phyloP scores from a whole-genome alignment of 2,797 vertebrate species.

The Cossypha caffra region DNA sequence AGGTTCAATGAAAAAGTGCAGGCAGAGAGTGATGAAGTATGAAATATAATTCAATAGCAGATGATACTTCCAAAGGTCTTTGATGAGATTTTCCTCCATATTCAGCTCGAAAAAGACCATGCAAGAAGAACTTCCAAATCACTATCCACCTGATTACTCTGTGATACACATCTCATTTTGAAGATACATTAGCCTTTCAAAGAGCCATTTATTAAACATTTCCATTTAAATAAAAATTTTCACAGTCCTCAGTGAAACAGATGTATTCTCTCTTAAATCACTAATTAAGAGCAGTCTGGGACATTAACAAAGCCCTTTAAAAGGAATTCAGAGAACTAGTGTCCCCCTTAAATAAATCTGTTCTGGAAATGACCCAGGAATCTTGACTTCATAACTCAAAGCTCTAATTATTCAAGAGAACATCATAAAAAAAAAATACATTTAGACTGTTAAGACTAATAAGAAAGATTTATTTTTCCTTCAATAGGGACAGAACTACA shows the following conservation, averaged over 20 bases:
- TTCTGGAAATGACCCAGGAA: slow-evolving; percentile 38
- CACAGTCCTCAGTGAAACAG: slow-evolving; percentile 56
- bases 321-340: slow-evolving; percentile 44
- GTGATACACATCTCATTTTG: neutral
- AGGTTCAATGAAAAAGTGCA: neutral
- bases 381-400: slow-evolving; percentile 44
- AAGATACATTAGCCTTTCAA: slow-evolving; percentile 28
- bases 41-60: neutral
- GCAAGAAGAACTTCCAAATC: neutral
- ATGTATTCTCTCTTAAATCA: slow-evolving; percentile 49
- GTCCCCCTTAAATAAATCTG: slow-evolving; percentile 52
- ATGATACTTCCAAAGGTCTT: neutral
- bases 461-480: slow-evolving; percentile 26
- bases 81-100: neutral
- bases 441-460: neutral
- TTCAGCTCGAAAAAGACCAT: neutral
- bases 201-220: slow-evolving; percentile 42
- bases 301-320: slow-evolving; percentile 49
- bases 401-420: slow-evolving; percentile 50
- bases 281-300: slow-evolving; percentile 60
- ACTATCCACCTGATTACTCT: neutral
- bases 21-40: neutral
- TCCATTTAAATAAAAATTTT: slow-evolving; percentile 62
- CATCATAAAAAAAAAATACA: slow-evolving; percentile 17
- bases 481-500: neutral